Conservation (phyloP, 2,797 vertebrate species). For the Amniataba percoides region DNA sequence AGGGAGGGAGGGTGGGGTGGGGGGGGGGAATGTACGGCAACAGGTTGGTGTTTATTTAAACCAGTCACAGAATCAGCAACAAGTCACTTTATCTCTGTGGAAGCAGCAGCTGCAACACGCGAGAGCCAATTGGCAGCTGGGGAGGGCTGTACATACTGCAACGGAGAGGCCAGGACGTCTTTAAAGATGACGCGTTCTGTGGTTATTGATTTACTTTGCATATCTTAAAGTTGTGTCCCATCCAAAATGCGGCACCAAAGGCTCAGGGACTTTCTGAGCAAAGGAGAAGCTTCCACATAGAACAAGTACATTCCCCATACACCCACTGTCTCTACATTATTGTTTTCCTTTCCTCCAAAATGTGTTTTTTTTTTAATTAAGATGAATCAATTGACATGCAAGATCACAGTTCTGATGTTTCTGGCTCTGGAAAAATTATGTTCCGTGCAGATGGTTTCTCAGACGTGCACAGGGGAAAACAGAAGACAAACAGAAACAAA, state of each 20-base stretch:
- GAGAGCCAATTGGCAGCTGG: conserved; percentile 81
- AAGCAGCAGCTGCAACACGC: conserved; percentile 86
- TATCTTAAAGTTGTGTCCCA: conserved; percentile 64
- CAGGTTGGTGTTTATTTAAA: conserved; percentile 85
- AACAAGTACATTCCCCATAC: conserved; percentile 49
- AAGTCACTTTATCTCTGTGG: conserved; percentile 85
- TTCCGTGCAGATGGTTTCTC: conserved; percentile 87
- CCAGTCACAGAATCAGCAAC: conserved; percentile 84
- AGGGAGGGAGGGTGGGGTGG: no score
- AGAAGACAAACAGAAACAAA: conserved; percentile 83
- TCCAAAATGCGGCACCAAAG: conserved; percentile 63
- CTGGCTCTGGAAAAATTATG: conserved; percentile 84
- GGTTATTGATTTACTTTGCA: conserved; percentile 78
- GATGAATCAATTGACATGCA: conserved; percentile 87
- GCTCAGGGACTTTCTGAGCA: conserved; percentile 31
- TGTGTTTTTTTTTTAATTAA: conserved; percentile 82
- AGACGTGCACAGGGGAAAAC: conserved; percentile 78
- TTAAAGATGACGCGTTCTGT: conserved; percentile 69
- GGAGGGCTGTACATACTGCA: conserved; percentile 64
- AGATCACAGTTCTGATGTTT: conserved; percentile 86
- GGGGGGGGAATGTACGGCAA: conserved; percentile 76
- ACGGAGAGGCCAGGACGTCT: conserved; percentile 64
- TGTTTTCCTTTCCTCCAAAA: conserved; percentile 50
- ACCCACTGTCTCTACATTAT: conserved; percentile 23
- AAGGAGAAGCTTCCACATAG: conserved; percentile 44